Conservation (phyloP, 2,797 vertebrate genomes). For the Mormyrus hasselquistii region DNA sequence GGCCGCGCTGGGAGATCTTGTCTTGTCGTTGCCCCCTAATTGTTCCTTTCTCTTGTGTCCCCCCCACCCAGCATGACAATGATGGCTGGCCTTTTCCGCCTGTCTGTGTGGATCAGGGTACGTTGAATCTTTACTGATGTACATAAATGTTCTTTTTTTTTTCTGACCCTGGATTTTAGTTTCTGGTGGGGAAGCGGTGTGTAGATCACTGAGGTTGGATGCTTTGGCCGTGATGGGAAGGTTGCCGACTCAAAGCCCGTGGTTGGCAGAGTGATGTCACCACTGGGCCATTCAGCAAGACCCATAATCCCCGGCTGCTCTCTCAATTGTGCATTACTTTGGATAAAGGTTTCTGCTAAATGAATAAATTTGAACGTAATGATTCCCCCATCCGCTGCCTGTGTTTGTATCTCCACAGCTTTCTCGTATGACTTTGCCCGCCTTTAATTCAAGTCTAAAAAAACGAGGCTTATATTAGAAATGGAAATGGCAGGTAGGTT, state of each 20-base stretch:
- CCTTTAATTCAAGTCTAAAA: neutral
- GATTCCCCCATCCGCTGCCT: neutral
- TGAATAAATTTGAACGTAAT: neutral
- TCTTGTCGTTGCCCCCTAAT: conserved; percentile 27
- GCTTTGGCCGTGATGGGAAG: neutral
- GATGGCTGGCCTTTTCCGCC: conserved; percentile 43
- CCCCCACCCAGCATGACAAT: conserved; percentile 40
- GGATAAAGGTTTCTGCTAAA: neutral
- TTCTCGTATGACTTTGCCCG: neutral
- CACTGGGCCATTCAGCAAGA: neutral
- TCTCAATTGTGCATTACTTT: neutral
- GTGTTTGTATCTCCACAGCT: neutral
- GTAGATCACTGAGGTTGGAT: neutral
- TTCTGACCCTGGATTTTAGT: neutral
- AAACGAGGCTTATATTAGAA: neutral
- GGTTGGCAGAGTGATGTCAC: neutral
- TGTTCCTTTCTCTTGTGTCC: conserved; percentile 44
- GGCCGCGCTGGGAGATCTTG: neutral
- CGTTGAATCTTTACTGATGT: neutral
- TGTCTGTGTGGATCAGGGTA: conserved; percentile 49
- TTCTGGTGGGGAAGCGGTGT: neutral
- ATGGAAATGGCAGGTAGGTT: neutral
- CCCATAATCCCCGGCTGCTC: neutral
- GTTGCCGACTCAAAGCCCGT: neutral
- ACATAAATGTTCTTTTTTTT: neutral